Percentiles rank a stretch among this genome's conserved stretches.
These are phyloP conservation scores for Peromyscus eremicus DNA, from an alignment of 2,797 vertebrate genomes.

Conservation along the genomic window DNA sequence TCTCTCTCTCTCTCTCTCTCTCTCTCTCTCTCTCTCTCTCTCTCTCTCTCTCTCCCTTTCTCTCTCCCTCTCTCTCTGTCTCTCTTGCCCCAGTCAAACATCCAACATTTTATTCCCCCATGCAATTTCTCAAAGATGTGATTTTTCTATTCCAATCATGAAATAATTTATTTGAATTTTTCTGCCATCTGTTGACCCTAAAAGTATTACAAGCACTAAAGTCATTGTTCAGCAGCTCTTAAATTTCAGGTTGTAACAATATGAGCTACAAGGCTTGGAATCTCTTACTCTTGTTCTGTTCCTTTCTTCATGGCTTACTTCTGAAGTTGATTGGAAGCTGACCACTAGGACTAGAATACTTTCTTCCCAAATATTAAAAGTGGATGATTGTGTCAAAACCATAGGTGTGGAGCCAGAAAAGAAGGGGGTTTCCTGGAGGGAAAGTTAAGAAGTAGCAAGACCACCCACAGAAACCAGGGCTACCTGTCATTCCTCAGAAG, in stretches of 20 bases:
- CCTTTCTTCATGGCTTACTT: neutral
- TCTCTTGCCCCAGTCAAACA: neutral
- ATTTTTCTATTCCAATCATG: neutral
- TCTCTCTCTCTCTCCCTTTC: no score
- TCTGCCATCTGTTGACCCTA: neutral
- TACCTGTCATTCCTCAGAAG: neutral
- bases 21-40: no score
- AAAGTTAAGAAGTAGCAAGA: neutral
- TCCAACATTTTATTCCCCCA: neutral
- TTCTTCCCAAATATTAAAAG: neutral
- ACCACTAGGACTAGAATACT: neutral
- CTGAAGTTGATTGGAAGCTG: neutral
- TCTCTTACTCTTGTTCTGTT: neutral
- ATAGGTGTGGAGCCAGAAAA: neutral
- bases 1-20: no score
- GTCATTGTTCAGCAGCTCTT: neutral
- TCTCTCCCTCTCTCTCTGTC: no score
- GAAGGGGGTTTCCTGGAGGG: accelerated
- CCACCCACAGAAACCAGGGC: accelerated
- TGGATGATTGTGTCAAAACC: neutral
- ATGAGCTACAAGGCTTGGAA: neutral
- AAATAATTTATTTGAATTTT: neutral
- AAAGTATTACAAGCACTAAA: neutral
- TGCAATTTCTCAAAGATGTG: neutral
- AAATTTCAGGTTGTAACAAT: neutral